Evolutionary conservation across 1,140 invertebrate genomes (phyloP).

Genomic region (Thaumatotibia leucotreta): DNA sequence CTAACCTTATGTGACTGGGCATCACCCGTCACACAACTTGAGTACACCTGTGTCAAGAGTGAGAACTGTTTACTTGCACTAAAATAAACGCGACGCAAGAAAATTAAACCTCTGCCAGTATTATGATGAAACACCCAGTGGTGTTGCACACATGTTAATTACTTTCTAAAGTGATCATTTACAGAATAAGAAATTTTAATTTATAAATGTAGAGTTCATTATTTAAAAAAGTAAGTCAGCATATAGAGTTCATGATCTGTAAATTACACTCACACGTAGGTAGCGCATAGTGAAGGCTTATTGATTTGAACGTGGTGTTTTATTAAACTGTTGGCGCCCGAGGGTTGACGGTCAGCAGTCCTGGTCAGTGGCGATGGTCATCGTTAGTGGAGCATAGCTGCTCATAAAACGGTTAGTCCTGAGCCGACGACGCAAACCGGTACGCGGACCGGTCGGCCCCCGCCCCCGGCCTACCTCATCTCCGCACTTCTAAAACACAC

Average conservation of each 20-base stretch:
- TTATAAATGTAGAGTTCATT: background rate
- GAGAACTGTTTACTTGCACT: slow-evolving; percentile 38
- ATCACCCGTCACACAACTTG: slow-evolving; percentile 27
- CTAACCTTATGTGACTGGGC: slow-evolving; percentile 22
- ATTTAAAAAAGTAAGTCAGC: background rate
- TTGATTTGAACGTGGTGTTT: background rate
- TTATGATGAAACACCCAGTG: background rate
- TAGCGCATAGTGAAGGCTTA: background rate
- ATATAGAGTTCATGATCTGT: background rate
- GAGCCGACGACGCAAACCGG: slow-evolving; percentile 65
- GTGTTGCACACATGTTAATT: background rate
- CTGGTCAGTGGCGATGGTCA: slow-evolving; percentile 42
- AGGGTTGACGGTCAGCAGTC: slow-evolving; percentile 35
- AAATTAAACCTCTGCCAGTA: background rate
- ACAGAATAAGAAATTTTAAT: background rate
- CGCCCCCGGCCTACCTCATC: slow-evolving; percentile 25
- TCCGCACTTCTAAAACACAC: slow-evolving; percentile 59
- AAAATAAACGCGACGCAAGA: background rate
- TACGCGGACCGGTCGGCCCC: slow-evolving; percentile 58
- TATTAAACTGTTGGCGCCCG: slow-evolving; percentile 18
- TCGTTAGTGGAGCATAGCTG: slow-evolving; percentile 65
- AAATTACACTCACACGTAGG: background rate
- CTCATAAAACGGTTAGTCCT: slow-evolving; percentile 72
- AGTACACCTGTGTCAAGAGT: slow-evolving; percentile 53
- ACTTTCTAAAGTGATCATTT: background rate